Conservation (phyloP, 2,113 vertebrate genomes). For the Tragelaphus imberbis region DNA sequence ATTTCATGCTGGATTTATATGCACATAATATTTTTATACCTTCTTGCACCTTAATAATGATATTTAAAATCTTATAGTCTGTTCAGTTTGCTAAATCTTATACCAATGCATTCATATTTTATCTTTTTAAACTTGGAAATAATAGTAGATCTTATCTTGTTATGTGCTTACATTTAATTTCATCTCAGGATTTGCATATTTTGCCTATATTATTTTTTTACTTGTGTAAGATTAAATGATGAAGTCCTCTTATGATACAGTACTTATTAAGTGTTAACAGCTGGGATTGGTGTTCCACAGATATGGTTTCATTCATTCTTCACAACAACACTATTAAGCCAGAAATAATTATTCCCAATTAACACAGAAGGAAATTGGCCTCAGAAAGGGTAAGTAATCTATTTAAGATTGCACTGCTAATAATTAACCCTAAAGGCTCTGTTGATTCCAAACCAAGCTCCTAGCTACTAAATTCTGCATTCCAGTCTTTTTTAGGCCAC, state of each 20-base stretch:
- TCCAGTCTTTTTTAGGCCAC: not conserved
- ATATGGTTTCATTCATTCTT: not conserved
- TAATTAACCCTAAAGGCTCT: not conserved
- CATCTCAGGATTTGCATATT: not conserved
- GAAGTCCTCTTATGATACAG: not conserved
- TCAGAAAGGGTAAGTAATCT: not conserved
- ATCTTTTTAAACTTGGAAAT: not conserved
- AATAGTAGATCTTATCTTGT: not conserved
- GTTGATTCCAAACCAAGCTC: not conserved
- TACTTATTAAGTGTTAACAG: not conserved
- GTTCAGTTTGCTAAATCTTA: not conserved
- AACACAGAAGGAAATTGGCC: not conserved
- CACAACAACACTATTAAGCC: not conserved
- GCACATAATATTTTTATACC: not conserved
- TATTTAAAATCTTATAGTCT: not conserved
- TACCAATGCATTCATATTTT: not conserved
- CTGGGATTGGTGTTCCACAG: not conserved
- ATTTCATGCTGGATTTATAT: not conserved
- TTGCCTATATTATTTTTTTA: not conserved
- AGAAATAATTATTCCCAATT: not conserved
- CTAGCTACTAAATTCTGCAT: not conserved
- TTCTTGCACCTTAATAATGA: not conserved
- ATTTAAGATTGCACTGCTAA: not conserved
- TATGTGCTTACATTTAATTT: not conserved
- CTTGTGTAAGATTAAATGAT: not conserved